Base-by-base conservation (phyloP, 2,113 vertebrate genomes). In the Anthoscopus minutus region DNA sequence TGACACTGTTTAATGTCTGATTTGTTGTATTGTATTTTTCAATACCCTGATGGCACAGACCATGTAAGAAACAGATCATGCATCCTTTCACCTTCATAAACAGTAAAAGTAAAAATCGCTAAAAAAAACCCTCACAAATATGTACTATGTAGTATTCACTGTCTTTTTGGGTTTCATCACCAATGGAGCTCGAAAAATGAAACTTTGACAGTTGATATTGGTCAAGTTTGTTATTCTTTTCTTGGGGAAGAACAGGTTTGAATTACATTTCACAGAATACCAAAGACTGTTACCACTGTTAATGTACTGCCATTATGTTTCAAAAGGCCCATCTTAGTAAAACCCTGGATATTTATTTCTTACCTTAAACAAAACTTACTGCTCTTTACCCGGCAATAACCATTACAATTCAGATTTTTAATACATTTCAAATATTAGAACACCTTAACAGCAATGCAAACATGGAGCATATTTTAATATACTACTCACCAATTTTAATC, bases 401-500 rank as follows among this genome's bases (percentile, higher is more conserved):
- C 44, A 82, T 33, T 15, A 86, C 24, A 51, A 33, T 30, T 51
- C 38, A 80, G 25, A 81, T 80, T 88, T 74, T 62, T 48, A 92
- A 74, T 25, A 77, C 30, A 89, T 86, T 89, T 95, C 58, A 79
- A 93, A 92, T 77, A 73, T 11, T 12, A 38, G 7, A 92, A 96
- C 8, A 88, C 70, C 57, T 92, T 96, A 94, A 67, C 3, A 89
- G 67, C 38, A 92, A 95, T 35, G 21, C 72, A 94, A 82, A 95
- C 60, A 93, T 66, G 37, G 85, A 93, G 66, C 37, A 96, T 86
- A 53, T 64, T 88, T 42, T n/a, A 93, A 92, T 61, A 76, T 88
- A 89, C 48, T 96, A 97, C 98, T 99, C 96, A 99, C 99, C 98
- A 99, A 98, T 97, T 99, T 99, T 96, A 98, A 98, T 96, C 99